A percentile compares a stretch with the other conserved stretches of the same genome.
These are phyloP conservation scores for Channa maculata DNA, from an alignment of 2,113 vertebrate genomes.

Conservation along the genomic window DNA sequence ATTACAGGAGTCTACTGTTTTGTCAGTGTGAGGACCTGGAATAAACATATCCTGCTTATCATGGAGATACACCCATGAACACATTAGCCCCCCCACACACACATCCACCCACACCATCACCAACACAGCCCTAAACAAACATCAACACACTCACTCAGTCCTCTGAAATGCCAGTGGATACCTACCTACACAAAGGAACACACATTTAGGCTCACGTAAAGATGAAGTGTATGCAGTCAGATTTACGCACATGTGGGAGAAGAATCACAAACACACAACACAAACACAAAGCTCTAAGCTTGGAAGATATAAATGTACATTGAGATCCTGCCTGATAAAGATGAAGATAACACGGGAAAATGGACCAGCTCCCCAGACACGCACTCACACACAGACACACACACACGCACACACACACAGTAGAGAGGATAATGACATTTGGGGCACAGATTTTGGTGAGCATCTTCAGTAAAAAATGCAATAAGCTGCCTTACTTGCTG, in stretches of 20 bases:
- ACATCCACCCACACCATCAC: background rate
- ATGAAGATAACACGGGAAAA: conserved; percentile 24
- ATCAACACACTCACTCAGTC: conserved; percentile 9
- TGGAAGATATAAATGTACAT: conserved; percentile 9
- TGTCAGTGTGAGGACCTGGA: conserved; percentile 37
- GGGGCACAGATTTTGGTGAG: background rate
- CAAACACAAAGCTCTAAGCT: conserved; percentile 8
- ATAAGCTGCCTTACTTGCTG: background rate
- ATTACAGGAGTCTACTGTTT: conserved; percentile 25
- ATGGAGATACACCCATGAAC: conserved; percentile 42
- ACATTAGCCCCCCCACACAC: conserved; percentile 32
- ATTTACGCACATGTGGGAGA: conserved; percentile 18
- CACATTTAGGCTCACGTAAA: background rate
- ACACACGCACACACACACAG: background rate
- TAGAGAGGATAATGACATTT: conserved; percentile 1
- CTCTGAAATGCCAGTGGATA: conserved; percentile 21
- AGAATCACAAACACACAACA: conserved; percentile 24
- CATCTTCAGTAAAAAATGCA: conserved; percentile 7
- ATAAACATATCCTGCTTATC: conserved; percentile 47
- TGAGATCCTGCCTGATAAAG: conserved; percentile 21
- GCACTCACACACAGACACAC: background rate
- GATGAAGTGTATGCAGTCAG: background rate
- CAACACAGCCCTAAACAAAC: conserved; percentile 15
- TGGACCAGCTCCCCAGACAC: conserved; percentile 17
- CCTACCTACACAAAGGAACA: conserved; percentile 8